Evolutionary conservation across 53 echinoderm and acorn worm genomes (phyloP), one percentile per base, ranked within the genome.

Genomic region (Patiria pectinifera): DNA sequence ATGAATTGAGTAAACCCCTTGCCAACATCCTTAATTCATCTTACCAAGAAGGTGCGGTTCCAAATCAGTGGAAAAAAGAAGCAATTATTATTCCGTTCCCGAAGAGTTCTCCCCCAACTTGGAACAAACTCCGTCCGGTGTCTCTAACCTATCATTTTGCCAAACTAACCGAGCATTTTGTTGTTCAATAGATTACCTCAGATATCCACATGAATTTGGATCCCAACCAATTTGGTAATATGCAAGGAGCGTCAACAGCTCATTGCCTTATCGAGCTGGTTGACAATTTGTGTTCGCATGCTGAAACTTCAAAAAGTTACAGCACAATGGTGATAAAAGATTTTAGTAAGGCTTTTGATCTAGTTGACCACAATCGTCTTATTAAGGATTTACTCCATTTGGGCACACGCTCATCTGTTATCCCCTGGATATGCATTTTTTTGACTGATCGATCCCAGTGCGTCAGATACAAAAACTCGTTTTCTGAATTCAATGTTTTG

Each of bases 1-100:
- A 76, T 87, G 87, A 87, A 87, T 59, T 87, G 11, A 75, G 75
- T 87, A 75, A 74, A n/a, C 87, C 87, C 11, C 49, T 87, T 21
- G 43, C 87, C 0, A 75, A 87, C 22, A 87, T 87, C 43, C 76
- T 87, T 75, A 87, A 87, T 59, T 47, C 18, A 26, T 86, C 87
- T 7, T 72, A 75, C 77, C 74, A 87, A 4, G 87, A 87, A 46
- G 87, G 76, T 58, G 25, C n/a, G 18, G 44, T 87, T 87, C 87
- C 76, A 74, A 45, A 71, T 25, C 87, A 87, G 1, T 87, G 76
- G 74, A 75, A 75, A 47, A n/a, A n/a, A n/a, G 71, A 75, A 45
- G 76, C 76, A 14, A 59, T 87, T 14, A 45, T 75, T 75, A 45
- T 87, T 58, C 87, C 87, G 13, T 25, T 87, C 6, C 76, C 75